A percentile compares a stretch with the other conserved stretches of the same genome.
These are phyloP conservation scores for Leptinotarsa juncta DNA, from an alignment of 2,888 invertebrate species.

Conservation along the genomic window DNA sequence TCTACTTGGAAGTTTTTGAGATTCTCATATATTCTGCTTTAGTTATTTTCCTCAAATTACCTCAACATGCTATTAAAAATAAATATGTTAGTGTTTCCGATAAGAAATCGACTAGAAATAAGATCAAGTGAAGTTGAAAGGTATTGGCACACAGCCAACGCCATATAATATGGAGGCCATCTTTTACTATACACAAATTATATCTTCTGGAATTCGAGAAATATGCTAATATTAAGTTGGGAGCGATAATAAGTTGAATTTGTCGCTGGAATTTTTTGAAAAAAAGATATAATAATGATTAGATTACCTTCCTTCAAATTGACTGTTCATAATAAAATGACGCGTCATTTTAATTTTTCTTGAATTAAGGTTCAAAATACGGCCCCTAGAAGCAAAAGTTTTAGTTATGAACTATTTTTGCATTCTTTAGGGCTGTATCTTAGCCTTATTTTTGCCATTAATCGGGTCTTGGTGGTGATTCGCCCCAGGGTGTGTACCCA, in stretches of 20 bases:
- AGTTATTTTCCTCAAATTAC: conserved; percentile 27
- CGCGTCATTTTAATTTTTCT: conserved; percentile 55
- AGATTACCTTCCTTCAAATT: conserved; percentile 53
- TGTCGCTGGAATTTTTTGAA: conserved; percentile 37
- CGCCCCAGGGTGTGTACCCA: conserved; percentile 39
- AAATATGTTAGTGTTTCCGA: conserved; percentile 33
- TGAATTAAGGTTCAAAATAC: conserved; percentile 47
- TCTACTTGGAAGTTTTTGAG: not conserved
- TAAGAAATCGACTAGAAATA: conserved; percentile 30
- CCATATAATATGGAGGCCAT: conserved; percentile 50
- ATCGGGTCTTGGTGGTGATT: conserved; percentile 34
- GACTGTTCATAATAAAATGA: conserved; percentile 46
- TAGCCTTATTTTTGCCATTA: conserved; percentile 43
- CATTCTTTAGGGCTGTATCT: conserved; percentile 44
- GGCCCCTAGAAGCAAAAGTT: conserved; percentile 45
- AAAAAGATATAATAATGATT: conserved; percentile 45
- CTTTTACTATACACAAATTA: conserved; percentile 43
- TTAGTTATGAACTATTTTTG: conserved; percentile 37
- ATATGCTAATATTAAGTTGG: conserved; percentile 61
- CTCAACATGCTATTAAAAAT: conserved; percentile 36
- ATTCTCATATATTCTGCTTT: not conserved
- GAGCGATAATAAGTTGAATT: conserved; percentile 48
- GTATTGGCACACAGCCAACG: conserved; percentile 53
- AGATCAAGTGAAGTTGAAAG: conserved; percentile 24
- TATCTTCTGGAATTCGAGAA: conserved; percentile 50